Evolutionary conservation across 2,888 invertebrate species (phyloP), one percentile per base, ranked within the genome.

Genomic region (Polydrusus pterygomalis): DNA sequence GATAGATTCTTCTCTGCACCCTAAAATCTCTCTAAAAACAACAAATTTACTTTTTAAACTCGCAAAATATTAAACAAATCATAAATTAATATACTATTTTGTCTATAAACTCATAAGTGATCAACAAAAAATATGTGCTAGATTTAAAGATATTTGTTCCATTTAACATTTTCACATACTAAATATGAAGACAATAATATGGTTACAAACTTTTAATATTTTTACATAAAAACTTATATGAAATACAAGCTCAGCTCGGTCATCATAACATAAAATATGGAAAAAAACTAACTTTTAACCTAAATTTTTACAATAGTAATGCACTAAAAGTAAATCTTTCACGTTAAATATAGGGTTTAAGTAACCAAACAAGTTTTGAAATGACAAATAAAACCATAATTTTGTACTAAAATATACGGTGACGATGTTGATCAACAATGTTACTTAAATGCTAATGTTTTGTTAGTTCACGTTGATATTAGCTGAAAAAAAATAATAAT

Each of bases 401-500:
- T 77, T 77, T 77, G 77, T 77, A 77, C 77, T 77, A 47, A 77
- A 77, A 74, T 51, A 74, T 69, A 60, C 34, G 54, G 69, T 62
- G 63, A 64, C 49, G 64, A 69, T 73, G 74, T 68, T 75, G 77
- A 77, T 74, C 77, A 75, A 77, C 76, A 72, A 76, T 69, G 73
- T 67, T 76, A 49, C 63, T 62, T 45, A 62, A 49, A 18, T 18
- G 69, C 60, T 69, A 60, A 30, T 47, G 43, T 49, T 72, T 60
- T 34, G 15, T 75, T 81, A 83, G 83, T 85, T 88, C 87, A 88
- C 86, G 88, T 87, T 80, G 88, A 87, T 87, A 88, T 88, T 79
- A 88, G 84, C 88, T 88, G 85, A 75, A 86, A 86, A 77, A 82
- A 79, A 81, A 82, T 78, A 40, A 47, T 11, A 45, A 58, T 75